phyloP scores from a whole-genome alignment of 1,140 invertebrate species.

The Eueides isabella region DNA sequence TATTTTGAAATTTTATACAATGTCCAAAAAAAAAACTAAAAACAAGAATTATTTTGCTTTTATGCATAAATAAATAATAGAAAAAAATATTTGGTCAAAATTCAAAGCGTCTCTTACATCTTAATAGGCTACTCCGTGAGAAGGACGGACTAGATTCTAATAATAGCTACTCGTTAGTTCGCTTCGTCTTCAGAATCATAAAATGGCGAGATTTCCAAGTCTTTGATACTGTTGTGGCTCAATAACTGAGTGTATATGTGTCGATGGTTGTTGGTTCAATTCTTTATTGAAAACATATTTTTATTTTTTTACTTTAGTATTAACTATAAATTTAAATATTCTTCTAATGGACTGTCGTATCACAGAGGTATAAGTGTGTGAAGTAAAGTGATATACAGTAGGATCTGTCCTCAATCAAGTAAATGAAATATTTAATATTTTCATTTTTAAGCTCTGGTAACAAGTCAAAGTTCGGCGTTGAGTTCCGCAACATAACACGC shows the following conservation, averaged over 20 bases:
- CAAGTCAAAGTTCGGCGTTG: too few relatives aligned
- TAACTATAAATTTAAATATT: too few relatives aligned
- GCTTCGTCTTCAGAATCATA: background rate
- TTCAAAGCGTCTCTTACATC: background rate
- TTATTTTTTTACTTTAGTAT: too few relatives aligned
- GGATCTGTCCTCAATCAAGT: too few relatives aligned
- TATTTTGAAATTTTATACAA: background rate
- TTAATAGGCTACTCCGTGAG: background rate
- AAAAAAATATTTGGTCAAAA: background rate
- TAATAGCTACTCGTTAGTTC: constrained; percentile 5
- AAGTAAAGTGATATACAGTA: too few relatives aligned
- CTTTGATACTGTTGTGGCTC: background rate
- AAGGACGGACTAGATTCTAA: constrained; percentile 5
- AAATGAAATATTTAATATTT: too few relatives aligned
- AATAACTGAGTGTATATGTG: background rate
- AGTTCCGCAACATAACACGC: too few relatives aligned
- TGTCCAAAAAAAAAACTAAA: background rate
- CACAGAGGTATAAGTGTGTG: too few relatives aligned
- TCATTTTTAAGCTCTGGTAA: too few relatives aligned
- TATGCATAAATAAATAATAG: too few relatives aligned
- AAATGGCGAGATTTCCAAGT: background rate
- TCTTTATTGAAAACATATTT: background rate
- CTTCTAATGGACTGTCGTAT: too few relatives aligned
- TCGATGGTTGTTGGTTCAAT: background rate
- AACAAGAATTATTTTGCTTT: too few relatives aligned